Evolutionary conservation across 2,113 vertebrate species (phyloP).

Genomic region (Apteryx owenii): DNA sequence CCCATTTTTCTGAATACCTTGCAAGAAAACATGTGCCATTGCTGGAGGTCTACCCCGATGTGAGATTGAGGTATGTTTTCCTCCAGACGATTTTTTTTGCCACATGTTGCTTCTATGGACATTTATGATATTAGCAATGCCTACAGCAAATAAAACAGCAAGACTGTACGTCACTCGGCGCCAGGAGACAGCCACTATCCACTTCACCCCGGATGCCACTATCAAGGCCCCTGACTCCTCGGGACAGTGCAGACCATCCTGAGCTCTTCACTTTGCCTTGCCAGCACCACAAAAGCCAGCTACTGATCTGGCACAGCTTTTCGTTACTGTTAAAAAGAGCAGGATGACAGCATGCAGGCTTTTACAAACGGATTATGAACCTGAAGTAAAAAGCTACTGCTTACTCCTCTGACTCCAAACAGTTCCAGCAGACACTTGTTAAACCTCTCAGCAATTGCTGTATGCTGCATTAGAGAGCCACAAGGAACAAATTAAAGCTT

Average conservation of each 20-base stretch:
- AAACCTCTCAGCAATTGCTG: background rate
- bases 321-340: background rate
- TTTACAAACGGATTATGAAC: background rate
- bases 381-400: background rate
- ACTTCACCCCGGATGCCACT: background rate
- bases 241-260: background rate
- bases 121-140: background rate
- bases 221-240: background rate
- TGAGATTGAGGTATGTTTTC: background rate
- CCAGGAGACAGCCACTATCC: background rate
- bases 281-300: background rate
- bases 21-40: background rate
- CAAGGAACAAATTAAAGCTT: background rate
- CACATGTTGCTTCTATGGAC: background rate
- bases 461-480: background rate
- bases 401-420: background rate
- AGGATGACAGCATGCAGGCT: background rate
- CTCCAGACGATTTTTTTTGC: background rate
- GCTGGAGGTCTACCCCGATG: background rate
- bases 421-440: background rate
- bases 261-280: background rate
- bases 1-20: background rate
- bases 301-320: fast-evolving
- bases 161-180: no score
- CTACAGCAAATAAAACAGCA: background rate